Evolutionary conservation across 2,797 vertebrate genomes (phyloP).

Genomic region (Pseudomugil gertrudae): DNA sequence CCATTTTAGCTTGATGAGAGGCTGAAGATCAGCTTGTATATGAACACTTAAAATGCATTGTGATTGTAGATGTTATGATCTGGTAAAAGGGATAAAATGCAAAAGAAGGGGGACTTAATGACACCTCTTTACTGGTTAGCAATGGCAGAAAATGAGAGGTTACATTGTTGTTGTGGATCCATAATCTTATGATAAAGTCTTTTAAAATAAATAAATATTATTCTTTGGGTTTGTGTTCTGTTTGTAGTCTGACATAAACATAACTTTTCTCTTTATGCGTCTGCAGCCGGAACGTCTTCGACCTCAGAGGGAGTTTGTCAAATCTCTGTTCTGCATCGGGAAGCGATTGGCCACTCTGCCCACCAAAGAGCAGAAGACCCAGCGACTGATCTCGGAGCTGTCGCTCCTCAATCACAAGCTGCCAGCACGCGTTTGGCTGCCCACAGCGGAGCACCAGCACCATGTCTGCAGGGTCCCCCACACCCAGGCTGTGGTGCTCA

Average conservation of each 20-base stretch:
- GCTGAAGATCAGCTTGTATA: neutral
- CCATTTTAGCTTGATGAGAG: neutral
- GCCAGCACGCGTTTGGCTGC: constrained; percentile 91
- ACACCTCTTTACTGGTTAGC: neutral
- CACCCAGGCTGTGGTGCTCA: constrained; percentile 93
- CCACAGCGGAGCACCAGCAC: constrained; percentile 86
- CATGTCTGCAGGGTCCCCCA: constrained; percentile 87
- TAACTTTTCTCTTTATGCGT: neutral
- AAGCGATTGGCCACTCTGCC: constrained; percentile 92
- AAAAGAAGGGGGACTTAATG: neutral
- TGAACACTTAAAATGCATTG: neutral
- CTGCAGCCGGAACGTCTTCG: constrained; percentile 88
- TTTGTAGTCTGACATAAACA: neutral
- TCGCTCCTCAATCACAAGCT: constrained; percentile 95
- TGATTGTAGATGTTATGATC: neutral
- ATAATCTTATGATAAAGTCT: too few species aligned
- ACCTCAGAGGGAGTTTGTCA: constrained; percentile 93
- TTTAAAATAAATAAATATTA: too few species aligned
- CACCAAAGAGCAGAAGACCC: constrained; percentile 97
- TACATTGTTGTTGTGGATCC: too few species aligned
- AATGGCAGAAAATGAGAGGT: neutral
- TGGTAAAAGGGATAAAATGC: neutral
- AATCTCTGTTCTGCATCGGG: constrained; percentile 92
- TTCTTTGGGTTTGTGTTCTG: neutral
- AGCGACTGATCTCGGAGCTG: constrained; percentile 92